Conservation (phyloP, 2,113 vertebrate genomes). For the Nyctereutes procyonoides region DNA sequence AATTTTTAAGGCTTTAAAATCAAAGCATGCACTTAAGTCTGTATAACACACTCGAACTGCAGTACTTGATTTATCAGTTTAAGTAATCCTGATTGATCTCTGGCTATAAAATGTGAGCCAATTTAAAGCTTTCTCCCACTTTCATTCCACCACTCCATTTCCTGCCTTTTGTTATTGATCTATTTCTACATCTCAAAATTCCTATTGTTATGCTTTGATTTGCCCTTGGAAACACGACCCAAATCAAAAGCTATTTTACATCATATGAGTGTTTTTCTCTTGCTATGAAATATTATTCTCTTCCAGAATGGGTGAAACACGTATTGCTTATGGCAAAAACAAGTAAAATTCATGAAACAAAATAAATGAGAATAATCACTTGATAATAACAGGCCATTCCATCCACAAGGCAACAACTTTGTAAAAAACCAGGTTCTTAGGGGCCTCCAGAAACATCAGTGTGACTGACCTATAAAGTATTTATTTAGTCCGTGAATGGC, state of each 20-base stretch:
- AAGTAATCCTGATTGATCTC: not conserved
- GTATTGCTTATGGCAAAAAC: not conserved
- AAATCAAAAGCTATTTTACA: not conserved
- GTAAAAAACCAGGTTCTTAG: not conserved
- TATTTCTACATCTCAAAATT: slow-evolving; percentile 7
- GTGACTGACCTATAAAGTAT: not conserved
- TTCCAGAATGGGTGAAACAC: not conserved
- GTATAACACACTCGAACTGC: not conserved
- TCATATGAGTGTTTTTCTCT: not conserved
- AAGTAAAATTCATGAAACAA: slow-evolving; percentile 46
- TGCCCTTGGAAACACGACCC: not conserved
- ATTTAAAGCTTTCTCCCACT: not conserved
- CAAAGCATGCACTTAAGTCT: not conserved
- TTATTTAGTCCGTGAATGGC: slow-evolving; percentile 48
- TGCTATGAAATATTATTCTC: not conserved
- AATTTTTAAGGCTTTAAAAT: slow-evolving; percentile 10
- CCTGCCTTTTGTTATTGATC: not conserved
- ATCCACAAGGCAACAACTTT: not conserved
- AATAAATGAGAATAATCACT: not conserved
- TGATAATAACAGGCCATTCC: not conserved
- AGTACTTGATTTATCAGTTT: slow-evolving; percentile 22
- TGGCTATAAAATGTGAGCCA: not conserved
- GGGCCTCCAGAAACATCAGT: not conserved
- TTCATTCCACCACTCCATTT: not conserved
- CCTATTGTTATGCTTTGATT: not conserved